Conservation (phyloP, 2,113 vertebrate species). For the Bolborhynchus lineola region DNA sequence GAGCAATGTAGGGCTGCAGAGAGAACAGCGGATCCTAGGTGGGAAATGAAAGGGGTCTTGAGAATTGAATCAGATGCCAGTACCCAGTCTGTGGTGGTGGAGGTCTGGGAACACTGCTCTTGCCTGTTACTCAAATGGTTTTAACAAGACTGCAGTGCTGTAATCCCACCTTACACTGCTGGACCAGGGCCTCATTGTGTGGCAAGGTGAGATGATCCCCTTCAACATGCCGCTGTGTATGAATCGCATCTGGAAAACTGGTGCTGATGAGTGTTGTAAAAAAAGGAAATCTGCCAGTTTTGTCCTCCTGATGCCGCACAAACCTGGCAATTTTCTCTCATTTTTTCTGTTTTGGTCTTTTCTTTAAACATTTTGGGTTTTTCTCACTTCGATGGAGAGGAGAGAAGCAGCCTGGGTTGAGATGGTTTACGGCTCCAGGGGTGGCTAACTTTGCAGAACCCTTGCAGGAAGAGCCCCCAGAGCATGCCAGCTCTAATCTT, state of each 20-base stretch:
- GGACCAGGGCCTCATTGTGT: background rate
- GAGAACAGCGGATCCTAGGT: rapidly evolving
- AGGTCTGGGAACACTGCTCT: background rate
- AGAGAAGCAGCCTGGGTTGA: background rate
- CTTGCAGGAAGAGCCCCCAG: background rate
- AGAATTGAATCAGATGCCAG: background rate
- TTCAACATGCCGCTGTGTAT: background rate
- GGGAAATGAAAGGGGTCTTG: background rate
- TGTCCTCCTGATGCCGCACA: background rate
- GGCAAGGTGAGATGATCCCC: background rate
- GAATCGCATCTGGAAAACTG: background rate
- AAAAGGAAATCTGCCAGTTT: background rate
- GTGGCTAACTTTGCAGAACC: background rate
- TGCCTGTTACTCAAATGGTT: background rate
- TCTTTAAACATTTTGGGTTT: background rate
- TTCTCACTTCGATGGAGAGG: background rate
- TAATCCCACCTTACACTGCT: background rate
- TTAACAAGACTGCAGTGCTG: background rate
- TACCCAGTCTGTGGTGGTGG: background rate
- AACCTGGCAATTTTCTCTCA: background rate
- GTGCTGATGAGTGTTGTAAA: background rate
- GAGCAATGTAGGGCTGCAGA: background rate
- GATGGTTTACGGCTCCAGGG: constrained; percentile 1
- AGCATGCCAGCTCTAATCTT: constrained; percentile 45
- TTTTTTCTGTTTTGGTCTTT: background rate